Percentiles rank a stretch among this genome's conserved stretches.
Evolutionary conservation across 1,140 invertebrate genomes (phyloP).

Genomic region (Planococcus citri): DNA sequence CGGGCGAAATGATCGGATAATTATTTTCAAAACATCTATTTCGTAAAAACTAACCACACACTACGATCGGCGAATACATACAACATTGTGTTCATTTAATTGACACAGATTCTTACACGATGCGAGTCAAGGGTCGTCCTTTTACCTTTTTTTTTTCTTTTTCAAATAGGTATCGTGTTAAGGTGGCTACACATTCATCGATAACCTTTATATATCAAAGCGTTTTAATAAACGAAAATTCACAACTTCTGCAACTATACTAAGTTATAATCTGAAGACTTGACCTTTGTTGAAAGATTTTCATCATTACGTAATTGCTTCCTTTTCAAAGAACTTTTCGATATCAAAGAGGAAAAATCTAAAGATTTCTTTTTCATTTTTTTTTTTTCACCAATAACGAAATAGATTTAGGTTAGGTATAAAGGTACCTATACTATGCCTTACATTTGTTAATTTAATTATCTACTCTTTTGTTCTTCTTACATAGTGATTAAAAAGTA

Average conservation of each 20-base stretch:
- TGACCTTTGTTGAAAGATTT: background rate
- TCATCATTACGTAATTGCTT: conserved; percentile 7
- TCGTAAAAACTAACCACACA: background rate
- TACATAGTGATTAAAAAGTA: background rate
- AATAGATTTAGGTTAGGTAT: too few relatives aligned
- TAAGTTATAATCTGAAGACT: background rate
- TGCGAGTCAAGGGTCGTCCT: background rate
- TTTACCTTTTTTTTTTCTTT: background rate
- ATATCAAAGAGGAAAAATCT: background rate
- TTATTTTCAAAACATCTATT: background rate
- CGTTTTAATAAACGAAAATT: background rate
- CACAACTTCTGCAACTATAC: background rate
- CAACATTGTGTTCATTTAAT: background rate
- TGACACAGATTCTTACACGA: too few relatives aligned
- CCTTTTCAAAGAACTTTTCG: background rate
- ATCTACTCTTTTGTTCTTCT: background rate
- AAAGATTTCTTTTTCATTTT: background rate
- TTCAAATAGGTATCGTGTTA: background rate
- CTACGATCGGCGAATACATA: too few relatives aligned
- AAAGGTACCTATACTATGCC: too few relatives aligned
- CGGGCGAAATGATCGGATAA: conserved; percentile 1
- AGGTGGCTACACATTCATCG: too few relatives aligned
- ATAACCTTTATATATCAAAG: background rate
- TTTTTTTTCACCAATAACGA: background rate
- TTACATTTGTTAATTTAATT: too few relatives aligned